Evolutionary conservation across 2,888 invertebrate genomes (phyloP), one percentile per base, ranked within the genome.

Genomic region (Sinodicranocentrus sp.): DNA sequence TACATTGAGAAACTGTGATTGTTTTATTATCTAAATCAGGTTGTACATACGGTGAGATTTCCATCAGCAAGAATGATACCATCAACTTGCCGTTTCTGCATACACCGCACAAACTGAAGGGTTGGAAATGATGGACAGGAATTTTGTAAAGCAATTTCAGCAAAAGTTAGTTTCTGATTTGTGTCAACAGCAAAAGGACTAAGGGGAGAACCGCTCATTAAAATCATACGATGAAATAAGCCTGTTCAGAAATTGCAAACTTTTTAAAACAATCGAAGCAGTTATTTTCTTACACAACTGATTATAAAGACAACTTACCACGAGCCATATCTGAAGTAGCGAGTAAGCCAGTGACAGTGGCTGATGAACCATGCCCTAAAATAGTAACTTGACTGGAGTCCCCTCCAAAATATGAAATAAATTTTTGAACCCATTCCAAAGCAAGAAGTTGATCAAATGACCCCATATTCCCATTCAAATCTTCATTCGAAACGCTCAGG

Each of bases 351-450:
- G 87, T 44, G 28, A 76, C 75, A 59, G 85, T 86, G 2, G 86
- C 87, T 8, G 88, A 79, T 15, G 85, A 86, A 2, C 87, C 87
- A 23, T 87, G 86, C 10, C 88, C 88, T 85, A 87, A 84, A 0
- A 88, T 33, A 0, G 88, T 87, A 2, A 88, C 67, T 85, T 86
- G 86, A 23, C 72, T 85, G 1, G 84, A 48, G 65, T 88, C 86
- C 6, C 88, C 88, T 10, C 83, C 83, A 75, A 88, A 88, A 23
- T 68, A 65, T 17, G 23, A 8, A 19, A 88, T 87, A 33, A 82
- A 85, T 61, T 79, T 28, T n/a, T 86, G 85, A 1, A 83, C 77
- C 88, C 88, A 88, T 57, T 88, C 88, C 26, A 88, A 61, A 0
- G 85, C 86, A 10, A 87, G 39, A 2, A 87, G 44, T 61, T 85